Evolutionary conservation across 2,888 invertebrate genomes (phyloP).

Genomic region (Suillia variegata): DNA sequence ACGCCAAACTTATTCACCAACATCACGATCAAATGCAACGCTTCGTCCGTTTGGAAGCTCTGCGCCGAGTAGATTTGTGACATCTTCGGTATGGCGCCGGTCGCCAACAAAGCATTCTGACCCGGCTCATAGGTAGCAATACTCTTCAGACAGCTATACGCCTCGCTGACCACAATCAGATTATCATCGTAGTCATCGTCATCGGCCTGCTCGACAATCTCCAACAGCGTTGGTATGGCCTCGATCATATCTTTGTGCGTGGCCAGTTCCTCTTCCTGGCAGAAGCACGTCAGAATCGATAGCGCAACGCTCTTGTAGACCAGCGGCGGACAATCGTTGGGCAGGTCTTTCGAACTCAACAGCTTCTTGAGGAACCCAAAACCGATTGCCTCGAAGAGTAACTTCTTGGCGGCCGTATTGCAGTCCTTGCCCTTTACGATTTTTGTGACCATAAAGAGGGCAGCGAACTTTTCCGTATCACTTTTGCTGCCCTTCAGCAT

Average conservation of each 20-base stretch:
- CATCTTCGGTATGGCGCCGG: constrained; percentile 80
- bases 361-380: constrained; percentile 84
- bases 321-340: constrained; percentile 85
- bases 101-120: constrained; percentile 77
- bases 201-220: constrained; percentile 83
- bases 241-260: constrained; percentile 83
- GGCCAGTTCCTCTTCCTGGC: constrained; percentile 78
- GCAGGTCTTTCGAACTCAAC: constrained; percentile 75
- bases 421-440: constrained; percentile 84
- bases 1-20: constrained; percentile 76
- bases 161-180: constrained; percentile 84
- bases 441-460: constrained; percentile 90
- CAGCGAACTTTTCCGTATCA: constrained; percentile 91
- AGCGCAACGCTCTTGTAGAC: constrained; percentile 91
- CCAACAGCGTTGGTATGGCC: constrained; percentile 80
- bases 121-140: constrained; percentile 81
- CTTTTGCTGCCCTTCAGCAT: constrained; percentile 79
- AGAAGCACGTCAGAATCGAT: constrained; percentile 85
- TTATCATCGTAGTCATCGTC: constrained; percentile 85
- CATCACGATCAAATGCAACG: constrained; percentile 78
- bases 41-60: constrained; percentile 89
- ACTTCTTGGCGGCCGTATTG: constrained; percentile 74
- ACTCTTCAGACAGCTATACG: constrained; percentile 81
- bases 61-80: constrained; percentile 85
- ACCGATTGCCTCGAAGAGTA: constrained; percentile 88